Percentiles rank a stretch among this genome's conserved stretches.
phyloP scores from a whole-genome alignment of 2,888 invertebrate genomes.

The Drosophila yooni region DNA sequence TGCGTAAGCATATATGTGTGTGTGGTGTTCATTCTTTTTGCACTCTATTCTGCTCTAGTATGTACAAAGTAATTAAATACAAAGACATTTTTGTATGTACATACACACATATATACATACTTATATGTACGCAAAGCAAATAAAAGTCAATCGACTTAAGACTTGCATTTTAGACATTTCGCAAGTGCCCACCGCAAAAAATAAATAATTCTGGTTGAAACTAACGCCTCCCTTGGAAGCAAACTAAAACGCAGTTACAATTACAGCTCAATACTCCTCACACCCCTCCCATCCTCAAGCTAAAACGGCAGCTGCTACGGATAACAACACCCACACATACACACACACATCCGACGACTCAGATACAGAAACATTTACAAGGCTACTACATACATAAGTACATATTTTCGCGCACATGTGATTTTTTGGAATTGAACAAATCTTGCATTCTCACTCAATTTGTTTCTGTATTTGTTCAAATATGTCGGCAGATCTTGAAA shows the following conservation, averaged over 20 bases:
- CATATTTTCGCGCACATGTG: slow-evolving; percentile 52
- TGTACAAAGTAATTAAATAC: slow-evolving; percentile 38
- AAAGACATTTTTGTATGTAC: slow-evolving; percentile 16
- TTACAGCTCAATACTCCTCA: slow-evolving; percentile 35
- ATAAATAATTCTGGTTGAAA: not conserved
- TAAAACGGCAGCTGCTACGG: slow-evolving; percentile 48
- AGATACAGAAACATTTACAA: slow-evolving; percentile 34
- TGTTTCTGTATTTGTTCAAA: not conserved
- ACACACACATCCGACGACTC: slow-evolving; percentile 12
- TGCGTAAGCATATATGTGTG: slow-evolving; percentile 15
- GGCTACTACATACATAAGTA: slow-evolving; percentile 25
- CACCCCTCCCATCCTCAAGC: not conserved
- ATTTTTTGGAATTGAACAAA: slow-evolving; percentile 29
- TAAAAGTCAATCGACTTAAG: slow-evolving; percentile 33
- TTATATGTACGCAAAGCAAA: slow-evolving; percentile 22
- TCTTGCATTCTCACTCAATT: slow-evolving; percentile 16
- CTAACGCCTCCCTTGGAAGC: slow-evolving; percentile 14
- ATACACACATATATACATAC: not conserved
- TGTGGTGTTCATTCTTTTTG: slow-evolving; percentile 32
- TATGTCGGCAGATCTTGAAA: slow-evolving; percentile 15
- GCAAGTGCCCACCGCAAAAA: slow-evolving; percentile 19
- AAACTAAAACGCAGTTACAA: slow-evolving; percentile 61
- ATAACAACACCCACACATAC: slow-evolving; percentile 44
- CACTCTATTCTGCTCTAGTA: slow-evolving; percentile 34
- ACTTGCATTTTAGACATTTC: slow-evolving; percentile 2